phyloP scores from a whole-genome alignment of 2,888 invertebrate genomes.

The Clusia tigrina region DNA sequence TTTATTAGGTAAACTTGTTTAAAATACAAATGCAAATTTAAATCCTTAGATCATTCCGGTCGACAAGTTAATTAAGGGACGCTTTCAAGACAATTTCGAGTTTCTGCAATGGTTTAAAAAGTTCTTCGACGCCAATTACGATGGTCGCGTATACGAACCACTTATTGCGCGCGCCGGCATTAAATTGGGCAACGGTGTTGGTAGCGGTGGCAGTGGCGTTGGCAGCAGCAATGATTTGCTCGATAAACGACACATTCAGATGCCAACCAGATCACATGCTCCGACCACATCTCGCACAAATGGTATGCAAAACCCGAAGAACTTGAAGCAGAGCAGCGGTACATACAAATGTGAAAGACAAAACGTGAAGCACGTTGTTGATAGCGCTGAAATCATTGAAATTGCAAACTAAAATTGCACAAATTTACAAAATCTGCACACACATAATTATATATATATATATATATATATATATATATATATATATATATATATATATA shows the following conservation, averaged over 20 bases:
- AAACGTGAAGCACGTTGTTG: conserved; percentile 37
- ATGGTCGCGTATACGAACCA: conserved; percentile 95
- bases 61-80: conserved; percentile 98
- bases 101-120: conserved; percentile 99
- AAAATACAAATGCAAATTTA: no score
- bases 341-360: conserved; percentile 12
- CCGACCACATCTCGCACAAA: conserved; percentile 35
- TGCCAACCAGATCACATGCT: conserved; percentile 44
- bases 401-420: conserved; percentile 1
- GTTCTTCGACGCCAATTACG: conserved; percentile 99
- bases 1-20: no score
- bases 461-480: background rate
- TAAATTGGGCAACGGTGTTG: conserved; percentile 77
- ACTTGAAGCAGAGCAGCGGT: conserved; percentile 6
- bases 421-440: background rate
- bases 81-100: conserved; percentile 99
- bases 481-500: no score
- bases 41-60: conserved; percentile 90
- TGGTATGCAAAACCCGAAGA: conserved; percentile 29
- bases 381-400: background rate
- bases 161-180: conserved; percentile 86
- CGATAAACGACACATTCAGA: conserved; percentile 58
- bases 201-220: conserved; percentile 45
- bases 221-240: conserved; percentile 68
- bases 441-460: background rate